A percentile compares a stretch with the other conserved stretches of the same genome.
Evolutionary conservation across 2,888 invertebrate species (phyloP).

Genomic region (Cryptus armator): DNA sequence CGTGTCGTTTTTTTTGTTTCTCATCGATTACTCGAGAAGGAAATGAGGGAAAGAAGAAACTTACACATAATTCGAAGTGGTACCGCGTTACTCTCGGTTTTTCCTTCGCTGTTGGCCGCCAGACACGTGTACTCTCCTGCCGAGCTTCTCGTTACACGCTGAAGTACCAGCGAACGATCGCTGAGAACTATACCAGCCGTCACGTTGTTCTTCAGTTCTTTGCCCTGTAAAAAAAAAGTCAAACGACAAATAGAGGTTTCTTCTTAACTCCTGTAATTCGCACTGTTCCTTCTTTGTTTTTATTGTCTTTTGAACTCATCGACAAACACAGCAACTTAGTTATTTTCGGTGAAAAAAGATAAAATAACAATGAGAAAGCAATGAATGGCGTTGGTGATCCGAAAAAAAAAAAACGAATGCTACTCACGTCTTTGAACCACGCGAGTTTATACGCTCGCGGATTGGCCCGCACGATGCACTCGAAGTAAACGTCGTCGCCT

Average conservation of each 20-base stretch:
- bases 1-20: background rate
- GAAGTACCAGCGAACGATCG: slow-evolving; percentile 94
- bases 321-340: background rate
- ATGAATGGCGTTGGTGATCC: background rate
- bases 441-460: slow-evolving; percentile 93
- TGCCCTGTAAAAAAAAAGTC: slow-evolving; percentile 87
- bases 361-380: slow-evolving; percentile 13
- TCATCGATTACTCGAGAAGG: background rate
- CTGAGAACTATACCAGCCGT: slow-evolving; percentile 93
- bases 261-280: slow-evolving; percentile 15
- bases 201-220: slow-evolving; percentile 93
- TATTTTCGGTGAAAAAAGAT: background rate
- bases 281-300: background rate
- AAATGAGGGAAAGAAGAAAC: slow-evolving; percentile 73
- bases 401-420: slow-evolving; percentile 35
- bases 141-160: slow-evolving; percentile 92
- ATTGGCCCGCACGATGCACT: slow-evolving; percentile 94
- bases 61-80: slow-evolving; percentile 86
- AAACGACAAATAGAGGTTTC: slow-evolving; percentile 21
- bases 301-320: background rate
- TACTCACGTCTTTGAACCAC: slow-evolving; percentile 95
- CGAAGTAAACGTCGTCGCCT: slow-evolving; percentile 95
- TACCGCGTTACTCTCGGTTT: slow-evolving; percentile 86
- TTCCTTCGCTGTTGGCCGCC: slow-evolving; percentile 94
- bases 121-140: slow-evolving; percentile 96